Evolutionary conservation across 2,113 vertebrate genomes (phyloP).

Genomic region (Ciconia stormi): DNA sequence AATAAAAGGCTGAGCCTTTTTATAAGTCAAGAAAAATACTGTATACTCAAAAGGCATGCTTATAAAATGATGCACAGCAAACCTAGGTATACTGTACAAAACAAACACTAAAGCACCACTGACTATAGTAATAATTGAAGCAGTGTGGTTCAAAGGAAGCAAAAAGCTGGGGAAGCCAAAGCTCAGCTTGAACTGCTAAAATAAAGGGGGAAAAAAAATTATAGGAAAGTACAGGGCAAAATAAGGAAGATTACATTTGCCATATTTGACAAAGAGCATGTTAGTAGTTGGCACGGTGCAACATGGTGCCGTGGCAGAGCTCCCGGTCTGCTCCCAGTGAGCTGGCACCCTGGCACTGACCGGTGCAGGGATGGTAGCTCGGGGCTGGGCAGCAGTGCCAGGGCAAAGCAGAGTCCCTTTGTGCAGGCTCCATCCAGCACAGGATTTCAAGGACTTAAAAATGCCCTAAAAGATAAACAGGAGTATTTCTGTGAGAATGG

Average conservation of each 20-base stretch:
- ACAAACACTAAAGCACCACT: background rate
- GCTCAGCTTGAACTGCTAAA: background rate
- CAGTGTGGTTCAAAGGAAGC: background rate
- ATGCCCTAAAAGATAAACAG: background rate
- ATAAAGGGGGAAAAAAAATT: background rate
- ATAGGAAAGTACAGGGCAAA: background rate
- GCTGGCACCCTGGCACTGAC: rapidly evolving
- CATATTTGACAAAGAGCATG: background rate
- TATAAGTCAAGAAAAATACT: background rate
- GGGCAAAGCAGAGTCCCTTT: background rate
- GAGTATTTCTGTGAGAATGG: background rate
- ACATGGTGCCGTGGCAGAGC: rapidly evolving
- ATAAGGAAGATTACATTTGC: background rate
- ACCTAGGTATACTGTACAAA: background rate
- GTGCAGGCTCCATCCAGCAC: background rate
- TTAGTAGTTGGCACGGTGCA: rapidly evolving
- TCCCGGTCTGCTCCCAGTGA: background rate
- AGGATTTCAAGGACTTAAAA: background rate
- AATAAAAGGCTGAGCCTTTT: background rate
- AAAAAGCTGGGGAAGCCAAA: background rate
- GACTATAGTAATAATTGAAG: background rate
- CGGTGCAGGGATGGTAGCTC: rapidly evolving
- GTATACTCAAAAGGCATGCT: background rate
- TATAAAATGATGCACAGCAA: background rate
- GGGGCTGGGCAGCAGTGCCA: background rate